Evolutionary conservation across 1,140 invertebrate genomes (phyloP).

Genomic region (Plutomurus gul): DNA sequence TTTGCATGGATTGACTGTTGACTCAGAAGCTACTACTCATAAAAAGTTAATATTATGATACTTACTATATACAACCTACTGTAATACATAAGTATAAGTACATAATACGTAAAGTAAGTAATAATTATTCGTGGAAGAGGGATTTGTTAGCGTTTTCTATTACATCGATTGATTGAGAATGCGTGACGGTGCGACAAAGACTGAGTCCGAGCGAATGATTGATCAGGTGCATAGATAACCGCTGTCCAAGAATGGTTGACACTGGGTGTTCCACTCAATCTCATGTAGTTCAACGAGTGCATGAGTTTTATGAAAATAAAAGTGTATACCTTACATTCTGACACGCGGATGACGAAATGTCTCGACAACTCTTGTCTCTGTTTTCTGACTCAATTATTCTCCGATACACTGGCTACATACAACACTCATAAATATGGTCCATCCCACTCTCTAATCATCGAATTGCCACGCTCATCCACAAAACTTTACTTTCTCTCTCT

Average conservation of each 20-base stretch:
- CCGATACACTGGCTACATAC: not conserved
- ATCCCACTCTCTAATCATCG: no score
- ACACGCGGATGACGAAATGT: not conserved
- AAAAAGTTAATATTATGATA: not conserved
- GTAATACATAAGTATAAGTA: not conserved
- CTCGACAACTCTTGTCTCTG: not conserved
- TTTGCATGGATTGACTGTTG: constrained; percentile 23
- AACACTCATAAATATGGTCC: no score
- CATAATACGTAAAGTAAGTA: not conserved
- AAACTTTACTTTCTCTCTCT: no score
- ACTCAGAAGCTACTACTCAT: constrained; percentile 28
- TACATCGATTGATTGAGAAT: constrained; percentile 29
- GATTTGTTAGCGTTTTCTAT: constrained; percentile 29
- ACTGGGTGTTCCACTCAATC: constrained; percentile 31
- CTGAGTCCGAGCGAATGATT: constrained; percentile 30
- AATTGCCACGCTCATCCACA: no score
- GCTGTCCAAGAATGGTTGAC: constrained; percentile 34
- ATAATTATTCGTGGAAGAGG: constrained; percentile 19
- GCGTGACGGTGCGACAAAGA: constrained; percentile 32
- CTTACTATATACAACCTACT: not conserved
- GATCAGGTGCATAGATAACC: constrained; percentile 26
- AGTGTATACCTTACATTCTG: constrained; percentile 17
- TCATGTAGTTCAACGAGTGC: constrained; percentile 31
- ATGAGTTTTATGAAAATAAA: constrained; percentile 34
- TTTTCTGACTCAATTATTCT: not conserved